phyloP scores from a whole-genome alignment of 2,797 vertebrate species.

The Luscinia megarhynchos region DNA sequence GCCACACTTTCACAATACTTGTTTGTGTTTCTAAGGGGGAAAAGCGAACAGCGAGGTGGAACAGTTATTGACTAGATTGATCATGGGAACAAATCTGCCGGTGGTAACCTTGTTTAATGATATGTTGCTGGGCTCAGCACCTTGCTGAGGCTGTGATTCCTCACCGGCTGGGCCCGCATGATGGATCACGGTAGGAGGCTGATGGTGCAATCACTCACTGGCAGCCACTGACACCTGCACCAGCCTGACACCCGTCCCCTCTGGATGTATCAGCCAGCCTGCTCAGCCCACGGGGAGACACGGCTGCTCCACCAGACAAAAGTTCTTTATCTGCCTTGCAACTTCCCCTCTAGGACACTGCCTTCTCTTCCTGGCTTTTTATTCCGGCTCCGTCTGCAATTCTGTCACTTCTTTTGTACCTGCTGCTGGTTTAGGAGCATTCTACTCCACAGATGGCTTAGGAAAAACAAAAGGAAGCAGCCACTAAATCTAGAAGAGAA shows the following conservation, averaged over 20 bases:
- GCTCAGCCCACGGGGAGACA: slow-evolving; percentile 81
- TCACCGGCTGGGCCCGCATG: slow-evolving; percentile 87
- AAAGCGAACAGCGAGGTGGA: slow-evolving; percentile 74
- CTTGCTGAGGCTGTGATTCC: slow-evolving; percentile 84
- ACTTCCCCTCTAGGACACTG: slow-evolving; percentile 44
- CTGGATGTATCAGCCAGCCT: slow-evolving; percentile 80
- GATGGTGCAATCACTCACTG: slow-evolving; percentile 97
- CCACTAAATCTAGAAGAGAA: neutral
- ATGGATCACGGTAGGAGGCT: slow-evolving; percentile 94
- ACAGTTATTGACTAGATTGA: slow-evolving; percentile 85
- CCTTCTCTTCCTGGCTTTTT: neutral
- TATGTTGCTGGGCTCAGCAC: slow-evolving; percentile 88
- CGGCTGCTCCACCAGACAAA: slow-evolving; percentile 78
- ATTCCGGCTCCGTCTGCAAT: neutral
- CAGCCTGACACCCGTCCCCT: slow-evolving; percentile 89
- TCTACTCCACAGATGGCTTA: neutral
- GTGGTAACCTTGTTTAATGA: slow-evolving; percentile 93
- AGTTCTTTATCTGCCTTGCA: slow-evolving; percentile 50
- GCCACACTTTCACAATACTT: slow-evolving; percentile 68
- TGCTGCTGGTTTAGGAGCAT: neutral
- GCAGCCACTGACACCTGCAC: slow-evolving; percentile 86
- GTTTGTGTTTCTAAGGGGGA: slow-evolving; percentile 70
- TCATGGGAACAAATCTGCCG: slow-evolving; percentile 85
- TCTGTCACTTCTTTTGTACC: neutral
- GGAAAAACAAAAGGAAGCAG: neutral